Conservation (phyloP, 2,888 invertebrate genomes). For the Oscheius sp. region DNA sequence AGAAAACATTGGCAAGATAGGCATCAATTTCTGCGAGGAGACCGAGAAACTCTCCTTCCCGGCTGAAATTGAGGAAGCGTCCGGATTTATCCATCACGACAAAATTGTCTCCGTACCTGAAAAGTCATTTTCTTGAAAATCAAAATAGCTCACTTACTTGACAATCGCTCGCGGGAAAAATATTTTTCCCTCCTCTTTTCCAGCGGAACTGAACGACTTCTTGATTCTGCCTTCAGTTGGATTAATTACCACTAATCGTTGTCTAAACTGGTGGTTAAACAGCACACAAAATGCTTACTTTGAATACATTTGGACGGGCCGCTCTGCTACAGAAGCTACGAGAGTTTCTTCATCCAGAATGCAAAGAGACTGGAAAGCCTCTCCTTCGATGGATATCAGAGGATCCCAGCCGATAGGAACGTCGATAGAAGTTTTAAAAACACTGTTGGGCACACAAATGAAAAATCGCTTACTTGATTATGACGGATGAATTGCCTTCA, state of each 20-base stretch:
- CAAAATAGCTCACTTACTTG: conserved; percentile 40
- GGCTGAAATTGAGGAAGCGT: conserved; percentile 55
- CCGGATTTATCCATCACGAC: conserved; percentile 68
- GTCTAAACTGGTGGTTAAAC: conserved; percentile 43
- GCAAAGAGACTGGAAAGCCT: conserved; percentile 55
- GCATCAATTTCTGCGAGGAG: conserved; percentile 65
- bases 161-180: conserved; percentile 65
- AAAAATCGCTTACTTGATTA: conserved; percentile 52
- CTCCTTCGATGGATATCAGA: conserved; percentile 51
- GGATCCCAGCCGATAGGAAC: conserved; percentile 69
- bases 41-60: conserved; percentile 42
- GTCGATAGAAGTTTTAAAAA: conserved; percentile 61
- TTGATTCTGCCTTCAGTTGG: conserved; percentile 44
- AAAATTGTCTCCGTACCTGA: conserved; percentile 54
- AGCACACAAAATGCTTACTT: conserved; percentile 48
- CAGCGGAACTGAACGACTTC: conserved; percentile 52
- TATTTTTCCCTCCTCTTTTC: conserved; percentile 64
- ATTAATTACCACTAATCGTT: conserved; percentile 60
- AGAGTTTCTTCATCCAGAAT: conserved; percentile 61
- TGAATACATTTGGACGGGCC: conserved; percentile 66
- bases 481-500: conserved; percentile 43
- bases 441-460: background rate
- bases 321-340: conserved; percentile 53
- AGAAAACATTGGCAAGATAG: conserved; percentile 68
- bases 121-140: conserved; percentile 14